Conservation (phyloP, 2,888 invertebrate species). For the Pseudococcus longispinus region DNA sequence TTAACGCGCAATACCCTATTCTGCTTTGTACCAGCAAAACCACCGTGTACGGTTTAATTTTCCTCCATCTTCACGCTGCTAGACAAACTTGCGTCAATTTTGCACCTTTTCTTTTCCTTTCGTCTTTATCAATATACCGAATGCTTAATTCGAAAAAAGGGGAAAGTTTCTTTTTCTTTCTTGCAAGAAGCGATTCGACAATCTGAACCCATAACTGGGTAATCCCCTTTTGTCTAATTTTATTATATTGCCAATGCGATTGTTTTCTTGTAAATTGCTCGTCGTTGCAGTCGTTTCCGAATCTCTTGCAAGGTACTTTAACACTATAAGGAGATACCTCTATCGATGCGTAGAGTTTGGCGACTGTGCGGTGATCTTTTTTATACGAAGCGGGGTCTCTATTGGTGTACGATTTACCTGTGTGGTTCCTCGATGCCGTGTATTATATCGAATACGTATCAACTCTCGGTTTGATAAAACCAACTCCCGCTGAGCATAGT, state of each 20-base stretch:
- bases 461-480: slow-evolving; percentile 14
- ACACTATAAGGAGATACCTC: neutral
- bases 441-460: neutral
- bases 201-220: neutral
- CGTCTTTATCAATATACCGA: neutral
- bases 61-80: neutral
- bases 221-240: slow-evolving; percentile 13
- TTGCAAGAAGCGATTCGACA: neutral
- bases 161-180: neutral
- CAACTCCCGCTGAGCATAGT: slow-evolving; percentile 16
- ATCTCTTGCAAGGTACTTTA: neutral
- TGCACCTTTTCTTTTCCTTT: neutral
- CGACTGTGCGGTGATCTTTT: neutral
- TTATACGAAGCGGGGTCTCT: neutral
- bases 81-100: slow-evolving; percentile 1
- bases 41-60: neutral
- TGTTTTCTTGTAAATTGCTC: neutral
- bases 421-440: neutral
- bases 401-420: neutral
- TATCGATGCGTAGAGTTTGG: neutral
- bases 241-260: neutral
- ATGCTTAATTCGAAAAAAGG: neutral
- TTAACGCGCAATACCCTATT: neutral
- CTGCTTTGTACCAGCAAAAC: neutral
- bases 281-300: neutral